These are phyloP conservation scores for Lutjanus argentimaculatus DNA, from an alignment of 2,797 vertebrate species.

Conservation along the genomic window DNA sequence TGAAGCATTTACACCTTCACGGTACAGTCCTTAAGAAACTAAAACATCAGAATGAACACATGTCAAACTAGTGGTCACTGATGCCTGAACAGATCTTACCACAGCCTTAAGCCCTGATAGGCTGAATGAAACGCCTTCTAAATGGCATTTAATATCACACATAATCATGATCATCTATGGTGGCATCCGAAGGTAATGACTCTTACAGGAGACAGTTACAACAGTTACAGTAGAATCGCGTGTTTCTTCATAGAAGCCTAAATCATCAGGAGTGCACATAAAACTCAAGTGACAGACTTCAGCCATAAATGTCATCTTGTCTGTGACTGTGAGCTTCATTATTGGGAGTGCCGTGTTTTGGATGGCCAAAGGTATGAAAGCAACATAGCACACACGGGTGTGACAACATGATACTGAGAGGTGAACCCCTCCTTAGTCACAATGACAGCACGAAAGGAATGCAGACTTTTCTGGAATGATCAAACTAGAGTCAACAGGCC, in stretches of 20 bases:
- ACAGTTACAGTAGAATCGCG: neutral
- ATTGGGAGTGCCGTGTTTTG: constrained; percentile 61
- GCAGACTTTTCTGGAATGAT: constrained; percentile 29
- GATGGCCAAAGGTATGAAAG: constrained; percentile 62
- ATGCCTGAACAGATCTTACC: neutral
- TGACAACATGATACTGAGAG: constrained; percentile 52
- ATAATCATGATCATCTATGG: neutral
- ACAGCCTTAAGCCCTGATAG: neutral
- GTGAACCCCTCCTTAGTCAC: constrained; percentile 33
- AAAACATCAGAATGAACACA: neutral
- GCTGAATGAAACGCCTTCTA: neutral
- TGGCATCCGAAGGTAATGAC: neutral
- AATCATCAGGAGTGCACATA: neutral
- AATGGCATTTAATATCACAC: neutral
- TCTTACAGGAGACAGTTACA: neutral
- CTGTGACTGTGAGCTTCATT: constrained; percentile 8
- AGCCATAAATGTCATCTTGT: neutral
- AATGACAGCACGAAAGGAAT: constrained; percentile 54
- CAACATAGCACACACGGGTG: constrained; percentile 72
- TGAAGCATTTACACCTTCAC: neutral
- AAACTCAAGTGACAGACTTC: constrained; percentile 4
- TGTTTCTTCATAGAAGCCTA: neutral
- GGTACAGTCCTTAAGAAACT: neutral
- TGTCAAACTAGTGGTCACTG: neutral
- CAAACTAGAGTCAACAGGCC: neutral